Base-by-base conservation (phyloP, 2,113 vertebrate species). In the Baryphthengus martii region DNA sequence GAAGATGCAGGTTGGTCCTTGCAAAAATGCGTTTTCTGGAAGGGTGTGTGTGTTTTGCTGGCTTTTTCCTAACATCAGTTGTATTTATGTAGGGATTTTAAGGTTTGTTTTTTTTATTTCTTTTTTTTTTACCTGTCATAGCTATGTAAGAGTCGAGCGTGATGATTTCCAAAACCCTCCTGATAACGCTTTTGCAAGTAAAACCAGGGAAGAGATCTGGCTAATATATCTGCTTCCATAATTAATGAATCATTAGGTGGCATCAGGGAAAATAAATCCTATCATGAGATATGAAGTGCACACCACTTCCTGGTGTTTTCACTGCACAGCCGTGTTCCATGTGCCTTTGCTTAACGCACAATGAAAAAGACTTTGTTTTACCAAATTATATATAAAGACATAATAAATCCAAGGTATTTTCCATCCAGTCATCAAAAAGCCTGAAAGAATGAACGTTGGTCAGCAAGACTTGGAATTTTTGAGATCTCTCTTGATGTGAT, bases 401-500 rank as follows among this genome's bases (percentile, higher is more conserved):
- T 84, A 71, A 70, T 19, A 56, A 94, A 90, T 71, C 24, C 13
- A 73, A 76, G 78, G 0, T 76, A 73, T 49, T 94, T 92, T 93
- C 94, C 88, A 86, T 84, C 72, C 62, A 24, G 13, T 65, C 31
- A 50, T 96, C 88, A 90, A 90, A 85, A 74, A 88, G 85, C 90
- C 90, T 90, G 85, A 84, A 88, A n/a, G n/a, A n/a, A n/a, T n/a
- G n/a, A n/a, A n/a, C n/a, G n/a, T n/a, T n/a, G n/a, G 40, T 93
- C 65, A 33, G 52, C 33, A 42, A 75, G 74, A 78, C 88, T 91
- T 93, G 74, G 82, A 72, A 71, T 92, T 49, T 93, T 58, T 85
- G 58, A 80, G 61, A 35, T 80, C 63, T 61, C 12, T 84, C 89
- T 83, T 79, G 11, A 19, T 81, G 66, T 75, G 80, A 31, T 73